These are phyloP conservation scores for Merodon equestris DNA, from an alignment of 2,888 invertebrate genomes.

Conservation along the genomic window DNA sequence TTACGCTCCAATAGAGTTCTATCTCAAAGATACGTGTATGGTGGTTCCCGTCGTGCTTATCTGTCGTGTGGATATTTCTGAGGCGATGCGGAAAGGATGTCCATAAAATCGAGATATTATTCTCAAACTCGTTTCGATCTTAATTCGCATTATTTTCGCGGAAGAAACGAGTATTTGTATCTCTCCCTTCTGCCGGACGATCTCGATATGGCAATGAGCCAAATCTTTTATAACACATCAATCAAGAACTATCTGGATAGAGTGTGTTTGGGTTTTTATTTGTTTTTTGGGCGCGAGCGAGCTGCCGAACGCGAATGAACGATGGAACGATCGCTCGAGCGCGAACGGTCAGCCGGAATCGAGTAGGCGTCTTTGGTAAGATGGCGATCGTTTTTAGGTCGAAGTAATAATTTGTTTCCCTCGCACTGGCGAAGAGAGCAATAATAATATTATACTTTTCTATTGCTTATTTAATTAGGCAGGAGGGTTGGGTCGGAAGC, in stretches of 20 bases:
- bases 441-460: slow-evolving; percentile 5
- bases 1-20: too few relatives aligned
- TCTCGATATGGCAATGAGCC: slow-evolving; percentile 51
- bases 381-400: too few relatives aligned
- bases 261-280: slow-evolving; percentile 26
- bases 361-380: too few relatives aligned
- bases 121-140: too few relatives aligned
- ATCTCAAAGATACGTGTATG: too few relatives aligned
- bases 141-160: not conserved
- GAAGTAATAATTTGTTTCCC: too few relatives aligned
- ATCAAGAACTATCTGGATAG: slow-evolving; percentile 28
- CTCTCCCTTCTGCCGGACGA: slow-evolving; percentile 13
- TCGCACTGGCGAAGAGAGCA: not conserved
- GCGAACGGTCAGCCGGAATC: not conserved
- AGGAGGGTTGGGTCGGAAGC: too few relatives aligned
- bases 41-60: too few relatives aligned
- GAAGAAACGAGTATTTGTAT: slow-evolving; percentile 5
- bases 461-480: slow-evolving; percentile 24
- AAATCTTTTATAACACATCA: slow-evolving; percentile 52
- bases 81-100: too few relatives aligned
- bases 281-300: slow-evolving; percentile 14
- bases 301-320: not conserved
- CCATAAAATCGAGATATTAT: too few relatives aligned
- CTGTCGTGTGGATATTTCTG: too few relatives aligned
- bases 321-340: too few relatives aligned